Percentiles rank a stretch among this genome's conserved stretches.
These are phyloP conservation scores for Torymus auratus DNA, from an alignment of 2,888 invertebrate species.

Conservation along the genomic window DNA sequence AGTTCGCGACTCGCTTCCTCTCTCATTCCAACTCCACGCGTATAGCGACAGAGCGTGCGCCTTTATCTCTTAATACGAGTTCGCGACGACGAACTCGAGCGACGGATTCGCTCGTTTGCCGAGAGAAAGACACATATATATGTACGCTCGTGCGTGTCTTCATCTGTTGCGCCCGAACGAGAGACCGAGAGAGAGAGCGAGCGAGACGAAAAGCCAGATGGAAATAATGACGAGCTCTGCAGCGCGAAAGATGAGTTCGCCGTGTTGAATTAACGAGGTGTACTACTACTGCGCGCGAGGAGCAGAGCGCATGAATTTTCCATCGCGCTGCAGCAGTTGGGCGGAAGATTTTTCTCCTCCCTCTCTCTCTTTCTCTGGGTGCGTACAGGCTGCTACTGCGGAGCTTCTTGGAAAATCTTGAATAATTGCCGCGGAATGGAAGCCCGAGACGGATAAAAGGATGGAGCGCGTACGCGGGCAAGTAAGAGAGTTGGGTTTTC, in stretches of 20 bases:
- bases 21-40: not conserved
- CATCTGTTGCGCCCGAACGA: slow-evolving; percentile 37
- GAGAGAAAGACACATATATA: not conserved
- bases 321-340: slow-evolving; percentile 8
- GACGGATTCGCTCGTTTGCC: slow-evolving; percentile 29
- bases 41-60: not conserved
- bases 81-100: not conserved
- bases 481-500: too few species aligned
- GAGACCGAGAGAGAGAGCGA: not conserved
- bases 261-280: slow-evolving; percentile 48
- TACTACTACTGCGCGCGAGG: slow-evolving; percentile 12
- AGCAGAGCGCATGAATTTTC: slow-evolving; percentile 39
- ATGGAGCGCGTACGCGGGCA: not conserved
- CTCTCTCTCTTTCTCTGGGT: not conserved
- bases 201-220: not conserved
- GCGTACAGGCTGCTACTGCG: not conserved
- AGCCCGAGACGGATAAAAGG: not conserved
- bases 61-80: slow-evolving; percentile 45
- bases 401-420: slow-evolving; percentile 20
- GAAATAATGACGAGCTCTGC: slow-evolving; percentile 35
- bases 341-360: slow-evolving; percentile 8
- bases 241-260: slow-evolving; percentile 37
- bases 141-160: slow-evolving; percentile 5
- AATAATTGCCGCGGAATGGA: slow-evolving; percentile 29
- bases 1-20: too few species aligned